Evolutionary conservation across 2,113 vertebrate genomes (phyloP), one percentile per base, ranked within the genome.

Genomic region (Spea multiplicata): DNA sequence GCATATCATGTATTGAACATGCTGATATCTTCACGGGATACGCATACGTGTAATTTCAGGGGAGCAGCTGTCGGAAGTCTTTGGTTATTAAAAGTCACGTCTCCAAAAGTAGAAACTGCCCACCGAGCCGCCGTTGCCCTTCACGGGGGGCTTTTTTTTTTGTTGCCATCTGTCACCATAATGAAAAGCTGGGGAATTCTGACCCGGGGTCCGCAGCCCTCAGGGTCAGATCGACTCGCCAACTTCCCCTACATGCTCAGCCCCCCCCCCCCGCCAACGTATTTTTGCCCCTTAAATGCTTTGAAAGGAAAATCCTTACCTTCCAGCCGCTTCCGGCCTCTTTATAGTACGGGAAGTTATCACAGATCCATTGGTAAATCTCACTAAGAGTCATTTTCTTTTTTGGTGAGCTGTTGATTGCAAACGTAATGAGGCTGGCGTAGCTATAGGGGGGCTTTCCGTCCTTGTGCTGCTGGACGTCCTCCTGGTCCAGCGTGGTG

Each of bases 381-480:
- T 96, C 95, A 79, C 95, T 95, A 86, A 96, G 90, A 75, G 95
- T 96, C 95, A 96, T 96, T 88, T 95, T 95, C 92, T 95, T 95
- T 91, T 95, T 95, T 88, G 95, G 93, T 75, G 95, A 96, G 90
- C 94, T 95, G 90, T 96, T 96, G 91, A 96, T 96, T 84, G 95
- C 95, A 55, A 96, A 96, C 3, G 95, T 96, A 84, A 96, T 96
- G 86, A 96, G 95, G 87, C 94, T 96, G 89, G 95, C 95, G 50
- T 96, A 96, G 88, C 95, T 96, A 86, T 96, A 96, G 1, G 95
- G 95, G 5, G 95, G 95, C 83, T 96, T 96, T 84, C 95, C 95
- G 48, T 96, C 95, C 84, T 96, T 96, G 88, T 95, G 94, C 87
- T 96, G 95, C 82, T 94, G 93, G 81, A 94, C 94, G 85, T 96